A percentile compares a stretch with the other conserved stretches of the same genome.
These are phyloP conservation scores for Darevskia nairensis DNA, from an alignment of 2,797 vertebrate genomes.

Conservation along the genomic window DNA sequence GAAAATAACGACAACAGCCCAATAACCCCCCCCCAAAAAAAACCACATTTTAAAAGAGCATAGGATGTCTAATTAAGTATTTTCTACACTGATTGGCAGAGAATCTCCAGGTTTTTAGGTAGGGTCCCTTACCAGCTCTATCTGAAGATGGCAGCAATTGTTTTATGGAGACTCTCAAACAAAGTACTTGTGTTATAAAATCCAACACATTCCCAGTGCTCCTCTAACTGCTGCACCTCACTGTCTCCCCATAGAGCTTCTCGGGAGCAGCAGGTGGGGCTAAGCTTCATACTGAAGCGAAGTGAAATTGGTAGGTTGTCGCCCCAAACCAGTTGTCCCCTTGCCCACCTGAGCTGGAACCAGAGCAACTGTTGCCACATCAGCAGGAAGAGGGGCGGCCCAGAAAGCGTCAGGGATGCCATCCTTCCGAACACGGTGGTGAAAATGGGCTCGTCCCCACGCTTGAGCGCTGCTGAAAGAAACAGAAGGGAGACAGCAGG, in stretches of 20 bases:
- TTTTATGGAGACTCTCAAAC: too few species aligned
- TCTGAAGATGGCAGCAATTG: too few species aligned
- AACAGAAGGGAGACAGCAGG: too few species aligned
- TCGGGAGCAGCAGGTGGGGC: neutral
- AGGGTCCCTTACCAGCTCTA: too few species aligned
- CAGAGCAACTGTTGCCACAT: neutral
- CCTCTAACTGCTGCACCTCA: neutral
- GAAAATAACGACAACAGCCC: too few species aligned
- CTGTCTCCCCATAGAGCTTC: neutral
- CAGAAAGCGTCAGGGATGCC: neutral
- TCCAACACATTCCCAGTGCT: neutral
- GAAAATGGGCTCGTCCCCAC: neutral
- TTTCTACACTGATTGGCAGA: too few species aligned
- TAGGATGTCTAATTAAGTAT: too few species aligned
- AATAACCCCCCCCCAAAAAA: too few species aligned
- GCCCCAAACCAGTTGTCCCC: neutral
- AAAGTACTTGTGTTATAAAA: too few species aligned
- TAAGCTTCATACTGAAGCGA: neutral
- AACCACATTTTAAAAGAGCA: too few species aligned
- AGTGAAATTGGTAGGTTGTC: neutral
- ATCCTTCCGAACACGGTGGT: neutral
- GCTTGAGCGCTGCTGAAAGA: too few species aligned
- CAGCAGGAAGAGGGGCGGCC: neutral
- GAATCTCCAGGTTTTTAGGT: too few species aligned
- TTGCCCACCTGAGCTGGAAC: neutral